Conservation (phyloP, 1,140 invertebrate genomes). For the Bombyx mandarina region DNA sequence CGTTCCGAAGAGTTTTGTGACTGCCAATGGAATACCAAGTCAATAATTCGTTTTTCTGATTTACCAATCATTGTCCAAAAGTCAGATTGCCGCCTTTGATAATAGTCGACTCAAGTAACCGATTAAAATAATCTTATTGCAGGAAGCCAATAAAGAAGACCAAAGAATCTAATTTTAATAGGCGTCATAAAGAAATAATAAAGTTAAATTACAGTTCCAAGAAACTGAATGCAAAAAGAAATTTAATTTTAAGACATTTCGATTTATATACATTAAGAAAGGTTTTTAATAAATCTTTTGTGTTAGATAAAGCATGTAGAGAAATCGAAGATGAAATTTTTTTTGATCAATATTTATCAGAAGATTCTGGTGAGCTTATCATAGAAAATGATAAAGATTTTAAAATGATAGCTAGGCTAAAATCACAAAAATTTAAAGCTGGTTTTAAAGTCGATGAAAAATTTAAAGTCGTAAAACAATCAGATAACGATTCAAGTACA, state of each 20-base stretch:
- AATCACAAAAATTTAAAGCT: conserved; percentile 6
- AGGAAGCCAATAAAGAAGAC: conserved; percentile 23
- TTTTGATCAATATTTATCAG: conserved; percentile 10
- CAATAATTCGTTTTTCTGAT: no score
- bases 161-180: conserved; percentile 14
- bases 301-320: conserved; percentile 2
- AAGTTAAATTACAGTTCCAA: conserved; percentile 31
- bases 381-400: conserved; percentile 34
- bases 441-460: not conserved
- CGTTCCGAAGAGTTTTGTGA: no score
- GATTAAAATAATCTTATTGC: conserved; percentile 10
- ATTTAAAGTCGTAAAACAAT: not conserved
- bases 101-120: no score
- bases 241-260: conserved; percentile 25
- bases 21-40: no score
- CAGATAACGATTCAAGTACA: not conserved
- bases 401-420: conserved; percentile 21
- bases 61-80: no score
- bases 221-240: conserved; percentile 34
- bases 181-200: conserved; percentile 30
- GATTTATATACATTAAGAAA: conserved; percentile 15
- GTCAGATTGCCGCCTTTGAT: no score
- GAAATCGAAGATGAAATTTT: conserved; percentile 5
- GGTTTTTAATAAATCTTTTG: not conserved
- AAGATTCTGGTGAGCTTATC: conserved; percentile 24